Percentiles rank a stretch among this genome's conserved stretches.
These are phyloP conservation scores for Saimiri boliviensis DNA, from an alignment of 2,113 vertebrate species.

Conservation along the genomic window DNA sequence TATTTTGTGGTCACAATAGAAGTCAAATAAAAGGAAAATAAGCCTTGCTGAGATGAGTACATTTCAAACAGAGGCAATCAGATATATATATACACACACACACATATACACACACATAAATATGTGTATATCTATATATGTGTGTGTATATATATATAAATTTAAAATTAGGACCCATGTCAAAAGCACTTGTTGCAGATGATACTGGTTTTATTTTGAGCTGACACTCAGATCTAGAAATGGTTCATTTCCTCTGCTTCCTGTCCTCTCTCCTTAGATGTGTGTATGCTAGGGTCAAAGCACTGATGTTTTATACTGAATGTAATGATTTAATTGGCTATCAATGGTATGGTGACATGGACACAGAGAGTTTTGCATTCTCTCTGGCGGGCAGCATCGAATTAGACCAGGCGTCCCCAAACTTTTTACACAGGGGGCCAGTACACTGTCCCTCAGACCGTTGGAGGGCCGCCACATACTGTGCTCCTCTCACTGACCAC, in stretches of 20 bases:
- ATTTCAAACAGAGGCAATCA: not conserved
- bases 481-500: too few relatives aligned
- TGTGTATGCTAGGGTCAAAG: not conserved
- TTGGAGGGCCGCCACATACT: too few relatives aligned
- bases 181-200: not conserved
- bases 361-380: accelerated
- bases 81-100: not conserved
- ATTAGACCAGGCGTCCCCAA: too few relatives aligned
- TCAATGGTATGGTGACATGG: accelerated
- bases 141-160: not conserved
- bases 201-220: not conserved
- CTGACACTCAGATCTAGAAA: not conserved
- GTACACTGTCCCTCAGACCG: too few relatives aligned
- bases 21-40: not conserved
- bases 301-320: not conserved
- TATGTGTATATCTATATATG: not conserved
- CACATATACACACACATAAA: not conserved
- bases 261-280: too few relatives aligned
- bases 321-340: too few relatives aligned
- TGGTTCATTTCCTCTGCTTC: not conserved
- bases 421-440: too few relatives aligned
- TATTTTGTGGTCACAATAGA: not conserved
- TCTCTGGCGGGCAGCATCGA: not conserved
- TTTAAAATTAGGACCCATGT: not conserved
- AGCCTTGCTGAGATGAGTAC: not conserved